These are phyloP conservation scores for Drosophila ficusphila DNA, from an alignment of 1,140 invertebrate genomes.

Conservation along the genomic window DNA sequence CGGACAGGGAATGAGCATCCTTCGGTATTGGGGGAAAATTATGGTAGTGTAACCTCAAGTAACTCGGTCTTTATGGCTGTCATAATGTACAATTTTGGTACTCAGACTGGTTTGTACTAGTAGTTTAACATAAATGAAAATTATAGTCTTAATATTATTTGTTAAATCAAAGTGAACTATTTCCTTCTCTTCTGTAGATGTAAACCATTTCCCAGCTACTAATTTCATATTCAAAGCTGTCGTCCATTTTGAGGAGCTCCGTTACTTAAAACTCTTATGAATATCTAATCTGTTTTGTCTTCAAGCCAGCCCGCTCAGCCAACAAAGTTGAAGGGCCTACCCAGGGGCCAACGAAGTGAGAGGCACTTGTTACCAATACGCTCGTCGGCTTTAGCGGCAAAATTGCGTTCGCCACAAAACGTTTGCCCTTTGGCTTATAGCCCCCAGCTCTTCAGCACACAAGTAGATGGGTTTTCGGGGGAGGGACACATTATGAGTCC, in stretches of 20 bases:
- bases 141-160: no score
- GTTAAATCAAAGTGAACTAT: no score
- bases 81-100: neutral
- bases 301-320: slow-evolving; percentile 5
- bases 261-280: slow-evolving; percentile 30
- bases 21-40: neutral
- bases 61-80: neutral
- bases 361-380: slow-evolving; percentile 52
- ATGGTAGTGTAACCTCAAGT: slow-evolving; percentile 3
- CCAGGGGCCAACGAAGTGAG: slow-evolving; percentile 38
- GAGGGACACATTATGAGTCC: slow-evolving; percentile 15
- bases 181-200: no score
- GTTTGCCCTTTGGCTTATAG: slow-evolving; percentile 48
- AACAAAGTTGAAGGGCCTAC: slow-evolving; percentile 29
- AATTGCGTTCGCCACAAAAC: slow-evolving; percentile 47
- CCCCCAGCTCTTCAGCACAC: neutral
- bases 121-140: neutral
- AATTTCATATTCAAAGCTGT: slow-evolving; percentile 20
- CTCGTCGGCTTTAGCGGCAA: slow-evolving; percentile 16
- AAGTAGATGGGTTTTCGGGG: neutral
- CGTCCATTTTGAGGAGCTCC: neutral
- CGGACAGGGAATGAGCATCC: neutral
- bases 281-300: slow-evolving; percentile 49
- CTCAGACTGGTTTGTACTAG: neutral
- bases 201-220: neutral